phyloP scores from a whole-genome alignment of 2,113 vertebrate species.

The Elaphurus davidianus region DNA sequence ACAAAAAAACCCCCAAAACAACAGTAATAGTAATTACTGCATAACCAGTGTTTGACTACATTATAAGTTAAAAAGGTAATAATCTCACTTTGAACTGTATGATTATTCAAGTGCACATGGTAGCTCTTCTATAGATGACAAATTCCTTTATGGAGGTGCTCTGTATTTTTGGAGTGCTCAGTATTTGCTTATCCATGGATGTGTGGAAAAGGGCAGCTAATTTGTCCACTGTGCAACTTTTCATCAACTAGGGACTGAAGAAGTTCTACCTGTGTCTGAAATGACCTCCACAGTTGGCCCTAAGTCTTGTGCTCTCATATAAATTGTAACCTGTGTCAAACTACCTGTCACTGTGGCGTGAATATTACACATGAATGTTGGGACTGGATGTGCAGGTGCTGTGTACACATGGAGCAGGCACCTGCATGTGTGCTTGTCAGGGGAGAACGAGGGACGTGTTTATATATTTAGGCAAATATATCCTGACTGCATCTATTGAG shows the following conservation, averaged over 20 bases:
- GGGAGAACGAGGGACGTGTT: rapidly evolving
- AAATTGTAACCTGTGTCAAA: too few relatives aligned
- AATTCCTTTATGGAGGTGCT: not conserved
- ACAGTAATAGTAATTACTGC: not conserved
- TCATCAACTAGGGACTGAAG: too few relatives aligned
- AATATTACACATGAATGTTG: not conserved
- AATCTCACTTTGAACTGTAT: not conserved
- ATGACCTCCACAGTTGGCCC: not conserved
- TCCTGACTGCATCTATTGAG: not conserved
- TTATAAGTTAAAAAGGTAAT: not conserved
- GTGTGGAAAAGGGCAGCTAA: too few relatives aligned
- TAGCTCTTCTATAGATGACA: not conserved
- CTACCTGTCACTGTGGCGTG: not conserved
- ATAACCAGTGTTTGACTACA: not conserved
- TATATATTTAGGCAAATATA: not conserved
- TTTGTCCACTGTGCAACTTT: too few relatives aligned
- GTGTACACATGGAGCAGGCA: not conserved
- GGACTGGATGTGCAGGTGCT: not conserved
- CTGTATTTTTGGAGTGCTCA: not conserved
- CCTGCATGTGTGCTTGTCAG: rapidly evolving
- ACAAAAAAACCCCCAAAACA: too few relatives aligned
- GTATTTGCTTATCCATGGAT: not conserved
- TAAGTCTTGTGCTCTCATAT: too few relatives aligned
- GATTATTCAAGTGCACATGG: rapidly evolving
- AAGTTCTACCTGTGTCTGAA: not conserved